Evolutionary conservation across 2,113 vertebrate genomes (phyloP).

Genomic region (Cheirogaleus medius): DNA sequence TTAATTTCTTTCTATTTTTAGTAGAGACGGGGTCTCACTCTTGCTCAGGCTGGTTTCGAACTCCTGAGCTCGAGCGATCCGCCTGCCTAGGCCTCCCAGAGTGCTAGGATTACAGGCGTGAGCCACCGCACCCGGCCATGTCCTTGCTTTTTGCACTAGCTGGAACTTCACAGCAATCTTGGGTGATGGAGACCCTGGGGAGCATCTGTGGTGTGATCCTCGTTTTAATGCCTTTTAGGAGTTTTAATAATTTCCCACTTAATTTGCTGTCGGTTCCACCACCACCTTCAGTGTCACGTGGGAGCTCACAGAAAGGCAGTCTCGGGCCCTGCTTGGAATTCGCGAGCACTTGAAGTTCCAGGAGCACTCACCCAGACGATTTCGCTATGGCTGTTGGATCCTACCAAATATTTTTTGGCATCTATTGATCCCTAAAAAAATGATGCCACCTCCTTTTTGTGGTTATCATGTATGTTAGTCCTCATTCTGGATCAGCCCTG

Average conservation of each 20-base stretch:
- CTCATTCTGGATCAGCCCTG: not conserved
- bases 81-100: too few species aligned
- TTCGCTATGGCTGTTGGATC: not conserved
- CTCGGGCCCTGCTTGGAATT: accelerated
- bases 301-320: not conserved
- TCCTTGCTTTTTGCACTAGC: not conserved
- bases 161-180: not conserved
- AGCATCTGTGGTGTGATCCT: not conserved
- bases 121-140: too few species aligned
- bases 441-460: not conserved
- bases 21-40: too few species aligned
- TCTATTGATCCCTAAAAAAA: not conserved
- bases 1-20: too few species aligned
- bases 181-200: not conserved
- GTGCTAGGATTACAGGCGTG: too few species aligned
- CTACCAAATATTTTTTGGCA: not conserved
- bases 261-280: accelerated
- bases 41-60: too few species aligned
- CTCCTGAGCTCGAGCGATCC: too few species aligned
- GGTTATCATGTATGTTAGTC: not conserved
- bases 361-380: not conserved
- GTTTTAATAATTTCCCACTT: not conserved
- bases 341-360: accelerated
- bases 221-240: not conserved
- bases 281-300: too few species aligned